Evolutionary conservation across 2,888 invertebrate species (phyloP).

Genomic region (Mesorhabditis belari): DNA sequence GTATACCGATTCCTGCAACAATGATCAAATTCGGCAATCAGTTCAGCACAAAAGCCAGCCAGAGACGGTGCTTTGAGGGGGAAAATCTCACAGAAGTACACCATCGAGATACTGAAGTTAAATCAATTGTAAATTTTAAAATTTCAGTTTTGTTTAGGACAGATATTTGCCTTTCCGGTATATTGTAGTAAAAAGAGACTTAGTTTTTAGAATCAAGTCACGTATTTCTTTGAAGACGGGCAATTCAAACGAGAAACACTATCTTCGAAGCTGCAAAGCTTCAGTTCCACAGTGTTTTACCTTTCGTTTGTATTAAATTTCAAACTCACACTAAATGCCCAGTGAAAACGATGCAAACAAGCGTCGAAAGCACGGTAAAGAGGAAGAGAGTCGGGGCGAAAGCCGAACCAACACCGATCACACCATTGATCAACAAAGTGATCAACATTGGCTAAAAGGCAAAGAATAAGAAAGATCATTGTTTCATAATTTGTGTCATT

Average conservation of each 20-base stretch:
- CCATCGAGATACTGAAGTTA: neutral
- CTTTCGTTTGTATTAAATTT: too few relatives aligned
- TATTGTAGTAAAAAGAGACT: too few relatives aligned
- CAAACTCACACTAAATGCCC: neutral
- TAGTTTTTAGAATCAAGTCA: too few relatives aligned
- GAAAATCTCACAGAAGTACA: neutral
- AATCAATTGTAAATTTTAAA: too few relatives aligned
- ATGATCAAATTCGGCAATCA: neutral
- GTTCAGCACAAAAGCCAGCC: neutral
- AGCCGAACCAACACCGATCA: neutral
- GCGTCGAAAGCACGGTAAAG: neutral
- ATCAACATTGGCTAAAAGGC: neutral
- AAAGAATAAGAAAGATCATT: too few relatives aligned
- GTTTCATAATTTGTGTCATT: too few relatives aligned
- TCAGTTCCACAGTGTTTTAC: too few relatives aligned
- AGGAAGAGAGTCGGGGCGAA: neutral
- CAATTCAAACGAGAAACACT: too few relatives aligned
- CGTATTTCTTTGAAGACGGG: too few relatives aligned
- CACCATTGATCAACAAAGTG: neutral
- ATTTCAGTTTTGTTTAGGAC: too few relatives aligned
- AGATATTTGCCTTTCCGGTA: too few relatives aligned
- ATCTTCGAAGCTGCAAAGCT: too few relatives aligned
- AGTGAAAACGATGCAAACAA: neutral
- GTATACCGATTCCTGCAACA: neutral
- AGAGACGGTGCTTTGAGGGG: neutral